phyloP scores from a whole-genome alignment of 2,888 invertebrate genomes.

The Ischnura elegans region DNA sequence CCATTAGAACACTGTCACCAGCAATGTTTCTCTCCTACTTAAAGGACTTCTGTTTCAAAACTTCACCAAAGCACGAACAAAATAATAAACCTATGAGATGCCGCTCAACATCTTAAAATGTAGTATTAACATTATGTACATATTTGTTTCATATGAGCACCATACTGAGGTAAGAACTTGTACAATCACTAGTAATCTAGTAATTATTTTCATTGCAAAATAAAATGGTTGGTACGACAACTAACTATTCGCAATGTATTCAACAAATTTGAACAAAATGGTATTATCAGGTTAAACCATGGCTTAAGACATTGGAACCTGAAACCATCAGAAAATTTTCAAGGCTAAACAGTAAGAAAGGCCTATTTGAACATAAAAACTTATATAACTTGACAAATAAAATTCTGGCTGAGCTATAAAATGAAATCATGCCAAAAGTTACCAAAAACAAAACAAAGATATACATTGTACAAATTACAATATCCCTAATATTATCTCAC shows the following conservation, averaged over 20 bases:
- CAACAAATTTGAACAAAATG: neutral
- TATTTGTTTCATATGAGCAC: conserved; percentile 5
- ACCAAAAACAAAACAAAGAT: neutral
- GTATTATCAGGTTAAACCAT: neutral
- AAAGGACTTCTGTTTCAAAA: neutral
- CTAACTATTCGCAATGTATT: neutral
- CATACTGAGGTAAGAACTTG: conserved; percentile 43
- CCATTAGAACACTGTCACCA: neutral
- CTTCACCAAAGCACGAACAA: neutral
- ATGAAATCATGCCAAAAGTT: neutral
- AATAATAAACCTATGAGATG: neutral
- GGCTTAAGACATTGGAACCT: neutral
- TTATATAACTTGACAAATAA: neutral
- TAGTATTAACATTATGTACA: neutral
- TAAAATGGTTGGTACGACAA: neutral
- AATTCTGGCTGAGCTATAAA: neutral
- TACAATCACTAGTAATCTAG: neutral
- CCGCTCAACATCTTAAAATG: neutral
- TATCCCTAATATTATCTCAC: neutral
- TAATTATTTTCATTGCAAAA: neutral
- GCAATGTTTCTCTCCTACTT: neutral
- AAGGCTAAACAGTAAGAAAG: neutral
- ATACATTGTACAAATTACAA: conserved; percentile 14
- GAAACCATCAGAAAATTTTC: neutral
- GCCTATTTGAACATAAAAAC: neutral